phyloP scores from a whole-genome alignment of 1,140 invertebrate species.

The Dreissena polymorpha region DNA sequence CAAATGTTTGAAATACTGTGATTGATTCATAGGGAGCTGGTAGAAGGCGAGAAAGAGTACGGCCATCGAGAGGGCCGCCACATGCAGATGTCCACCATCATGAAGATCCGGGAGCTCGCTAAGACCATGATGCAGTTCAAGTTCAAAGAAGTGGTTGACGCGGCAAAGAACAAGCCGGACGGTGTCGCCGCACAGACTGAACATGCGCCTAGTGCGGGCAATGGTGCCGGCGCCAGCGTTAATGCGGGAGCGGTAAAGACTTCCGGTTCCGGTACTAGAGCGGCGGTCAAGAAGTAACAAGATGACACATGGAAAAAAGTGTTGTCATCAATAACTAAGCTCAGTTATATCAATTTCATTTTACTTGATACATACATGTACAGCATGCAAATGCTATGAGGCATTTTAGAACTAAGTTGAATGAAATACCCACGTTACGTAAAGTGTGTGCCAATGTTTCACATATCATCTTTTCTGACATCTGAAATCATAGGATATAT shows the following conservation, averaged over 20 bases:
- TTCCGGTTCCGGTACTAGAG: background rate
- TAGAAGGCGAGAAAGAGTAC: constrained; percentile 40
- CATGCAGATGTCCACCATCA: constrained; percentile 34
- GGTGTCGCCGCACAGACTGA: background rate
- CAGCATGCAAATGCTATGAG: no score
- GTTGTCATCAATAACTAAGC: no score
- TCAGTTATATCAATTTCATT: no score
- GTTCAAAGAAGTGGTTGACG: background rate
- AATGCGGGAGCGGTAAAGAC: background rate
- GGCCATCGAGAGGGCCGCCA: constrained; percentile 22
- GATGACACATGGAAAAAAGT: no score
- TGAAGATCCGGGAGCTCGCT: constrained; percentile 35
- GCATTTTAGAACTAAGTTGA: no score
- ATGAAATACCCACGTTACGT: no score
- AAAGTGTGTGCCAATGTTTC: no score
- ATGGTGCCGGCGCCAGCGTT: no score
- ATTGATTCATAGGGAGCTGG: constrained; percentile 25
- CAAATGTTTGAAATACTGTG: background rate
- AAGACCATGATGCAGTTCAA: constrained; percentile 25
- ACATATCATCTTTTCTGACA: no score
- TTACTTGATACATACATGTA: no score
- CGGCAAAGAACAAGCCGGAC: background rate
- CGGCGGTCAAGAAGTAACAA: background rate
- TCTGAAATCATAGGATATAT: no score
- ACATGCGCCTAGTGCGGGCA: background rate